Percentiles rank a stretch among this genome's conserved stretches.
phyloP scores from a whole-genome alignment of 2,888 invertebrate genomes.

The Rotaria magnacalcarata region DNA sequence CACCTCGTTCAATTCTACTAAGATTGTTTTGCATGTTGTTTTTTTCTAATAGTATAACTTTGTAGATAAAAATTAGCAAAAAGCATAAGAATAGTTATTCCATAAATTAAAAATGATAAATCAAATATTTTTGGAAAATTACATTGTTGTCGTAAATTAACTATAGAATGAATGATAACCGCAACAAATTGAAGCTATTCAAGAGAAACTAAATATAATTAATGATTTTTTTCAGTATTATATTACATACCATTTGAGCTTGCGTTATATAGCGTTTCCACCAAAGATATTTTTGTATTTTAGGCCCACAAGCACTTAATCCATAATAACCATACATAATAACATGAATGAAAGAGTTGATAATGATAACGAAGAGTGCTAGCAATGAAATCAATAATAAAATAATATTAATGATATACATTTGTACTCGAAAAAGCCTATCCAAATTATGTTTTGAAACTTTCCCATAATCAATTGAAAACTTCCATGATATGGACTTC shows the following conservation, averaged over 20 bases:
- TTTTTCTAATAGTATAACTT: constrained; percentile 65
- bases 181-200: constrained; percentile 57
- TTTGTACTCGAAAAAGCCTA: too few relatives aligned
- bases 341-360: constrained; percentile 59
- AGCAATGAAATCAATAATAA: neutral
- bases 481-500: too few relatives aligned
- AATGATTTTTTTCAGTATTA: neutral
- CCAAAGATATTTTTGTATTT: constrained; percentile 58
- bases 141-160: constrained; percentile 52
- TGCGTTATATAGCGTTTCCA: constrained; percentile 59
- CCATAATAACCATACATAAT: constrained; percentile 60
- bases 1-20: neutral
- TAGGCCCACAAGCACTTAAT: constrained; percentile 56
- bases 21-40: neutral
- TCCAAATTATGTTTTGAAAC: too few relatives aligned
- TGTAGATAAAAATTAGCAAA: constrained; percentile 89
- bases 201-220: constrained; percentile 45
- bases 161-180: constrained; percentile 56
- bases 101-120: constrained; percentile 67
- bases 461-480: too few relatives aligned
- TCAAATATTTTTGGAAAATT: constrained; percentile 55
- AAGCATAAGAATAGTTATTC: constrained; percentile 86
- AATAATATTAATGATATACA: neutral
- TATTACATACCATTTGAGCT: constrained; percentile 55
- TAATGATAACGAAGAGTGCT: constrained; percentile 15